Conservation (phyloP, 2,888 invertebrate species). For the Subacronicta megacephala region DNA sequence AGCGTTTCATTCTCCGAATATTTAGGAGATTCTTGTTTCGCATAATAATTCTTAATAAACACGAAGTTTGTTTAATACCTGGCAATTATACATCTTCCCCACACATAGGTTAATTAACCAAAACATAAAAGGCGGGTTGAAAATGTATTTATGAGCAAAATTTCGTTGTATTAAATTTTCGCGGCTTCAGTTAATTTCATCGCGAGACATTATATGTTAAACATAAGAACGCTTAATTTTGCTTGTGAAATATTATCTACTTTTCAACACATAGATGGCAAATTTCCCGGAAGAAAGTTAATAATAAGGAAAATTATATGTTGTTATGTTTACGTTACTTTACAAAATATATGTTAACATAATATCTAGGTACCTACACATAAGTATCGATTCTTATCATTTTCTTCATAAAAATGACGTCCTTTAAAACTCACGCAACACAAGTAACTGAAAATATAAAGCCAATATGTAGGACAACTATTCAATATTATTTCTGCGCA, state of each 20-base stretch:
- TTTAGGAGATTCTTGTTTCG: slow-evolving; percentile 2
- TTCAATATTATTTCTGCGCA: not conserved
- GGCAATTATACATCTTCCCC: slow-evolving; percentile 23
- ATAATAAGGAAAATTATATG: slow-evolving; percentile 27
- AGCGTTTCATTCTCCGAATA: no score
- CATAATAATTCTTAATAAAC: slow-evolving; percentile 27
- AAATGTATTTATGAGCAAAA: slow-evolving; percentile 53
- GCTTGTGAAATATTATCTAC: slow-evolving; percentile 29
- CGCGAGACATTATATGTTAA: slow-evolving; percentile 21
- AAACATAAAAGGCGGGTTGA: slow-evolving; percentile 39
- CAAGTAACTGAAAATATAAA: no score
- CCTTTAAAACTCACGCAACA: no score
- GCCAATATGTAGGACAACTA: not conserved
- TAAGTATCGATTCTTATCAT: no score
- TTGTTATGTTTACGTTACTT: no score
- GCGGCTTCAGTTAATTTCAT: slow-evolving; percentile 36
- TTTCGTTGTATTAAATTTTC: slow-evolving; percentile 32
- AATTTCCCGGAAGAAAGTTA: slow-evolving; percentile 37
- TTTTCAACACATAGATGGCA: slow-evolving; percentile 19
- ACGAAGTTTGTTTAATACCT: slow-evolving; percentile 25
- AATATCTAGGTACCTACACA: no score
- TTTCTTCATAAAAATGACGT: no score
- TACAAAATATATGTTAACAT: no score
- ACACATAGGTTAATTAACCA: slow-evolving; percentile 39
- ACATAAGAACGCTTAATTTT: slow-evolving; percentile 45